A percentile compares a stretch with the other conserved stretches of the same genome.
Evolutionary conservation across 2,797 vertebrate species (phyloP).

Genomic region (Rhincodon typus): DNA sequence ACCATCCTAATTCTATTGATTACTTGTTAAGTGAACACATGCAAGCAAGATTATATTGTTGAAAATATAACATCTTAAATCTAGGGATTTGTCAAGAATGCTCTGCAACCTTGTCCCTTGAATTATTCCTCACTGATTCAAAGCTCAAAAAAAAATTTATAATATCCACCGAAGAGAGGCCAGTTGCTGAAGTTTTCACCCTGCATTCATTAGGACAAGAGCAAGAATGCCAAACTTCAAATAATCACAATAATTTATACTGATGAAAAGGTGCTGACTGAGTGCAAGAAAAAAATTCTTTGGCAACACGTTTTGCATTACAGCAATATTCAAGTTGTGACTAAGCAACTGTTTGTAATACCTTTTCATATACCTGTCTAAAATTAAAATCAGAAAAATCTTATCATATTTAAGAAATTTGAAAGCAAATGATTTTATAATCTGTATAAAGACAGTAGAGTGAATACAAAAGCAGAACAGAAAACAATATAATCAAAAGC

Average conservation of each 20-base stretch:
- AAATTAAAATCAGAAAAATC: conserved; percentile 2
- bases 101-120: no score
- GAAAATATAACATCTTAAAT: not conserved
- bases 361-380: not conserved
- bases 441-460: not conserved
- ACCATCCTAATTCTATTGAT: not conserved
- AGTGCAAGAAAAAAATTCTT: no score
- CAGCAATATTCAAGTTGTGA: no score
- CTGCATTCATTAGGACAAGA: no score
- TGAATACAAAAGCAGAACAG: not conserved
- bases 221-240: no score
- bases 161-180: no score
- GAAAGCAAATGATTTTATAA: not conserved
- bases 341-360: not conserved
- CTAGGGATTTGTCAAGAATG: not conserved
- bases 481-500: not conserved
- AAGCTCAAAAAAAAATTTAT: no score
- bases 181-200: no score
- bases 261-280: no score
- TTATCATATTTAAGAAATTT: not conserved
- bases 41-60: not conserved
- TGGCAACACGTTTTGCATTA: no score
- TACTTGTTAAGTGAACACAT: no score
- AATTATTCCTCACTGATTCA: not conserved
- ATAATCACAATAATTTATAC: no score